Percentiles rank a stretch among this genome's conserved stretches.
phyloP scores from a whole-genome alignment of 1,140 invertebrate genomes.

The Adelges cooleyi region DNA sequence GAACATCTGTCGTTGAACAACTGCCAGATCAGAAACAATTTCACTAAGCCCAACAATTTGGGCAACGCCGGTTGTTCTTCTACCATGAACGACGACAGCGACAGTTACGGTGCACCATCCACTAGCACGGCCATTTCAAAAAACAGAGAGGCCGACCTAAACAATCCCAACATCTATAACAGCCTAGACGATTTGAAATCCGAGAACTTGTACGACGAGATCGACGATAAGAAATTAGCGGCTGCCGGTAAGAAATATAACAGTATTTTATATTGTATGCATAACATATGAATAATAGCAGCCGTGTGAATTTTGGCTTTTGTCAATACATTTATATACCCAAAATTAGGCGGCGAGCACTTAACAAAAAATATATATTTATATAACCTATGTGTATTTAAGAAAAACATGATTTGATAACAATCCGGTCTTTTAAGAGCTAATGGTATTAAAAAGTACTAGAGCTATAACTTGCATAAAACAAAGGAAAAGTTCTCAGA shows the following conservation, averaged over 20 bases:
- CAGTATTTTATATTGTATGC: too few species aligned
- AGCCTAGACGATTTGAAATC: constrained; percentile 59
- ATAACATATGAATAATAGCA: too few species aligned
- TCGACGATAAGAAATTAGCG: constrained; percentile 56
- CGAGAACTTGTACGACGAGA: constrained; percentile 81
- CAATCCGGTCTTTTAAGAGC: too few species aligned
- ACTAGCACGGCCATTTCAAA: constrained; percentile 47
- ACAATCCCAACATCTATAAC: constrained; percentile 77
- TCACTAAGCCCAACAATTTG: constrained; percentile 47
- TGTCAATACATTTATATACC: too few species aligned
- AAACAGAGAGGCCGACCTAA: constrained; percentile 68
- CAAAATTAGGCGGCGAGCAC: too few species aligned
- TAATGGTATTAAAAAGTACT: too few species aligned
- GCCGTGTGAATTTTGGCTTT: too few species aligned
- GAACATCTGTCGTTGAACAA: constrained; percentile 42
- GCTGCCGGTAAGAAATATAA: not conserved
- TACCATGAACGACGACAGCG: constrained; percentile 43
- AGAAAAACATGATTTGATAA: too few species aligned
- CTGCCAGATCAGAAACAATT: constrained; percentile 49
- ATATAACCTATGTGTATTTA: too few species aligned
- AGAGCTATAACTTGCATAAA: too few species aligned
- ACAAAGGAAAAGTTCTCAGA: too few species aligned
- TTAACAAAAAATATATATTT: too few species aligned
- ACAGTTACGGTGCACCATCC: constrained; percentile 40
- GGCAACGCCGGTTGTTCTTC: constrained; percentile 44